These are phyloP conservation scores for Parnassius smintheus DNA, from an alignment of 2,888 invertebrate genomes.

Conservation along the genomic window DNA sequence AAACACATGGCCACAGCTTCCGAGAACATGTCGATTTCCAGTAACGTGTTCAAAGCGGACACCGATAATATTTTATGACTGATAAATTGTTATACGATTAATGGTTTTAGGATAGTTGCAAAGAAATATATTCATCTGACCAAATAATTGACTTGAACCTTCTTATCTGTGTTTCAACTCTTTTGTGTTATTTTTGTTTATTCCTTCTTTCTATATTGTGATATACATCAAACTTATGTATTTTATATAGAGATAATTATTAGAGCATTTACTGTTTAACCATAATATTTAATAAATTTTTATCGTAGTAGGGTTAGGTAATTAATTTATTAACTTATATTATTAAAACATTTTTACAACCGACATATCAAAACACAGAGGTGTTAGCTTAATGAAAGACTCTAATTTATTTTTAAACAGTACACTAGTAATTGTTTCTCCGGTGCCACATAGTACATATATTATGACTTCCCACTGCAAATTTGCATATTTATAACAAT, in stretches of 20 bases:
- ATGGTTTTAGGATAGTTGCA: conserved; percentile 41
- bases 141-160: too few species aligned
- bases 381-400: conserved; percentile 91
- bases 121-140: conserved; percentile 1
- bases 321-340: not conserved
- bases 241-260: too few species aligned
- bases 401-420: conserved; percentile 95
- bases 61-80: conserved; percentile 71
- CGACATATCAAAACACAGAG: conserved; percentile 42
- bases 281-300: not conserved
- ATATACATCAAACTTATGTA: too few species aligned
- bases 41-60: conserved; percentile 55
- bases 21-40: conserved; percentile 69
- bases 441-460: conserved; percentile 86
- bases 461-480: conserved; percentile 97
- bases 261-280: too few species aligned
- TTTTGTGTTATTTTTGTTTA: too few species aligned
- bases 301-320: too few species aligned
- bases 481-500: conserved; percentile 95
- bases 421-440: conserved; percentile 94
- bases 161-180: too few species aligned
- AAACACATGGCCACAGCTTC: conserved; percentile 66
- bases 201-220: too few species aligned
- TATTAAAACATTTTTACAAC: too few species aligned
- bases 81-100: conserved; percentile 58